phyloP scores from a whole-genome alignment of 1,140 invertebrate species.

The Drosophila dunni region DNA sequence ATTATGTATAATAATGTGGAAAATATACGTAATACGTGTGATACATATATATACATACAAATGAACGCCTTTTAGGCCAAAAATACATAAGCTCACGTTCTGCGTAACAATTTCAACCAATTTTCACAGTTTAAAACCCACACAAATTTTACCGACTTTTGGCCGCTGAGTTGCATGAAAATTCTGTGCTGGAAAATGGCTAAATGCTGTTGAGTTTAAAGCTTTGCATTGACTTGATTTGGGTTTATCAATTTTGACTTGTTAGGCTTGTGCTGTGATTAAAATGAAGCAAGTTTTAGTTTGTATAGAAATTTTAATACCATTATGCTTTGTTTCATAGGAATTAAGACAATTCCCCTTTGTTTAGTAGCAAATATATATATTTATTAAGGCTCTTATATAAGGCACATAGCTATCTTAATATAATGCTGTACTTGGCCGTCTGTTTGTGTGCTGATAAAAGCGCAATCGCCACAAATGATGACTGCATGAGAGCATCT shows the following conservation, averaged over 20 bases:
- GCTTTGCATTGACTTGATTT: neutral
- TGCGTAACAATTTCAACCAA: constrained; percentile 23
- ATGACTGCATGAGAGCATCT: constrained; percentile 5
- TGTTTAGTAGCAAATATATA: too few relatives aligned
- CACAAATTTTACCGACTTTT: neutral
- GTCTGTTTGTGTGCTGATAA: neutral
- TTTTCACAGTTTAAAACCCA: constrained; percentile 3
- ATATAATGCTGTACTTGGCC: too few relatives aligned
- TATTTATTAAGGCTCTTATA: too few relatives aligned
- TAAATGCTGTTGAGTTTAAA: neutral
- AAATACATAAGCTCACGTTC: constrained; percentile 48
- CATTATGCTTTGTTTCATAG: too few relatives aligned
- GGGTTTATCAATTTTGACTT: too few relatives aligned
- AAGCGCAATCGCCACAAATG: neutral
- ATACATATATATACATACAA: neutral
- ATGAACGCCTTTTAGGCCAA: constrained; percentile 17
- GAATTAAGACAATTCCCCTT: too few relatives aligned
- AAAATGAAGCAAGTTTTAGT: too few relatives aligned
- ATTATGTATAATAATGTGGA: constrained; percentile 74
- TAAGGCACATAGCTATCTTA: too few relatives aligned
- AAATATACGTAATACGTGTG: constrained; percentile 5
- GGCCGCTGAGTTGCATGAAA: neutral
- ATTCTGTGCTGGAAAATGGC: neutral
- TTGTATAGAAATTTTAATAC: too few relatives aligned
- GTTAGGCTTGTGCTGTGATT: too few relatives aligned